These are phyloP conservation scores for Homalodisca vitripennis DNA, from an alignment of 1,140 invertebrate species.

Conservation along the genomic window DNA sequence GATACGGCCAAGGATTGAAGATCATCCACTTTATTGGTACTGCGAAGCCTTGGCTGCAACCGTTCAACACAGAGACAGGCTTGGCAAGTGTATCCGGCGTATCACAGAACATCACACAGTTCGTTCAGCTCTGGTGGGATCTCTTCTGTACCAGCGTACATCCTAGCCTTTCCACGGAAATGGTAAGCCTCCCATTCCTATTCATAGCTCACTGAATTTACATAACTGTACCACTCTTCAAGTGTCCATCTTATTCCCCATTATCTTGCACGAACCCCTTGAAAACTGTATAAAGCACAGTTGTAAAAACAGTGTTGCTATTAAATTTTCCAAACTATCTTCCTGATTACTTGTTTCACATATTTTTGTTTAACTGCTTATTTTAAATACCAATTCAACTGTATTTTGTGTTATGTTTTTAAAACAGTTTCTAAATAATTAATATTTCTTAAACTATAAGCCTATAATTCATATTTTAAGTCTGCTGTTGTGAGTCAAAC, in stretches of 20 bases:
- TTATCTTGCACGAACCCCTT: not conserved
- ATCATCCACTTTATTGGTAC: slow-evolving; percentile 98
- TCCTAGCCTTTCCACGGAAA: slow-evolving; percentile 64
- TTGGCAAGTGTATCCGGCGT: slow-evolving; percentile 59
- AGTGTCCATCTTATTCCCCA: not conserved
- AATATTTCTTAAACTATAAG: too few relatives aligned
- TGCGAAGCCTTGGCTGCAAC: slow-evolving; percentile 92
- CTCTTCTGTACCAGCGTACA: slow-evolving; percentile 83
- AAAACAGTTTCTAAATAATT: too few relatives aligned
- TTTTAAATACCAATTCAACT: too few relatives aligned
- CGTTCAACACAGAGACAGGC: slow-evolving; percentile 72
- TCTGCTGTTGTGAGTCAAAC: too few relatives aligned
- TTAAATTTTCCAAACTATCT: too few relatives aligned
- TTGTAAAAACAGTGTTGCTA: too few relatives aligned
- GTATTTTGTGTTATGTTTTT: too few relatives aligned
- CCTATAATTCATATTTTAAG: too few relatives aligned
- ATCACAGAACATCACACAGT: slow-evolving; percentile 57
- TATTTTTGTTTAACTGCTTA: too few relatives aligned
- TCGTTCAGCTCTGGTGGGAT: slow-evolving; percentile 90
- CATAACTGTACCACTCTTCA: not conserved
- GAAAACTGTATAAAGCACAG: not conserved
- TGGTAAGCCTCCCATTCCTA: slow-evolving; percentile 63
- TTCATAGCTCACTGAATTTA: not conserved
- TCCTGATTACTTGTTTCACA: too few relatives aligned
- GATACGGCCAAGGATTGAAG: slow-evolving; percentile 88